Base-by-base conservation (phyloP, 2,113 vertebrate species). In the Thryonomys swinderianus region DNA sequence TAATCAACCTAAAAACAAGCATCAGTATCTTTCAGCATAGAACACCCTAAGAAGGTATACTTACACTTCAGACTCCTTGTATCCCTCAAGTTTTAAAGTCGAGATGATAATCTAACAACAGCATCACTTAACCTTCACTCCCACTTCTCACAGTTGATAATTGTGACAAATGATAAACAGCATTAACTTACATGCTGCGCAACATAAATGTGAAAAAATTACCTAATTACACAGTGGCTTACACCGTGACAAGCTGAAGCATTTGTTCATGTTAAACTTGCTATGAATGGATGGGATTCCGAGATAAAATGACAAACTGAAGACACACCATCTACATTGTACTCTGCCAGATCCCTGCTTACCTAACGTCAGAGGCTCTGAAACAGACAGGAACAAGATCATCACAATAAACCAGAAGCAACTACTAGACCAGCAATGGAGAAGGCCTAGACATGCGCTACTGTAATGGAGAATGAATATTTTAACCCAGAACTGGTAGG, bases 181-280 rank as follows among this genome's bases (percentile, higher is more conserved):
- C 7, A 81, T 23, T 84, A 94, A 95, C 80, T 64, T 84, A 76
- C 7, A 79, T 69, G 32, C 13, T 81, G 93, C 21, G 76, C 32
- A 85, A 66, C 48, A 93, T 66, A 53, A 61, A 85, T 51, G 32
- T 73, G 53, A 93, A 95, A 59, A 88, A 84, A 53, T 53, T 88
- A 85, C 53, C 83, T 91, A 93, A 85, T 80, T 88, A 89, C 37
- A 62, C 13, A 81, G 37, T 81, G 61, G 7, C 30, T 84, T 84
- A 76, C 27, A 83, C 16, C 94, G 55, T 37, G 51, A 88, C 37
- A 92, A 78, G 55, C 18, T 82, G 32, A 71, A 88, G 34, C 62
- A 85, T 91, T 79, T 81, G 40, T 62, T 86, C 69, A 73, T 78
- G 76, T 69, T 96, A 93, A 92, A 69, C 10, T 61, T 93, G 95